Evolutionary conservation across 2,888 invertebrate genomes (phyloP).

Genomic region (Drosophila incognita): DNA sequence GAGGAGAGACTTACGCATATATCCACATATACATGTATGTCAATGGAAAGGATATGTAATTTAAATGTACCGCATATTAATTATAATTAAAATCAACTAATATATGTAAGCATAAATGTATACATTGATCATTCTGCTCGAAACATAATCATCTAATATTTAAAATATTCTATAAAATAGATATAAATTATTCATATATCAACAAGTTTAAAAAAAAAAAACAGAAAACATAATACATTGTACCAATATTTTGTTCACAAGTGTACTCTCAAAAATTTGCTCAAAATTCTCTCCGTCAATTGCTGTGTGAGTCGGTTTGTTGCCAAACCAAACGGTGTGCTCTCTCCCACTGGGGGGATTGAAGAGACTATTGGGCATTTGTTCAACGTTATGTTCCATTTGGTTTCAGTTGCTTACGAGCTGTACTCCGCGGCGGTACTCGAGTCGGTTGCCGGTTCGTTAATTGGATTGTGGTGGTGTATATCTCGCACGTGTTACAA

Average conservation of each 20-base stretch:
- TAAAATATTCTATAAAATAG: background rate
- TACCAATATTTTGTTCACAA: conserved; percentile 13
- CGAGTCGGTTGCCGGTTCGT: conserved; percentile 11
- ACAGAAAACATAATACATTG: no score
- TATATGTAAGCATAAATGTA: background rate
- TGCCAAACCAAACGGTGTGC: conserved; percentile 20
- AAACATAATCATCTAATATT: background rate
- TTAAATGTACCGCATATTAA: background rate
- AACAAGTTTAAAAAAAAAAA: background rate
- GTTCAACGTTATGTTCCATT: conserved; percentile 32
- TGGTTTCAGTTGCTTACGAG: conserved; percentile 43
- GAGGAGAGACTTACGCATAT: background rate
- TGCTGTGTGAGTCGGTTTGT: conserved; percentile 5
- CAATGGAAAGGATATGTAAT: background rate
- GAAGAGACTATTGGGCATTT: background rate
- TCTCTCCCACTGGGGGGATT: conserved; percentile 11
- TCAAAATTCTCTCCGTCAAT: background rate
- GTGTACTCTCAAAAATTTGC: conserved; percentile 17
- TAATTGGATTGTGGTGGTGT: conserved; percentile 13
- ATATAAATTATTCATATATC: background rate
- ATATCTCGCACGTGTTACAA: conserved; percentile 46
- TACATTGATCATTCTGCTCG: background rate
- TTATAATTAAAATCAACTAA: background rate
- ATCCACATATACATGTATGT: background rate
- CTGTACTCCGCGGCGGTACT: conserved; percentile 37